Evolutionary conservation across 2,113 vertebrate genomes (phyloP).

Genomic region (Ophthalmotilapia sp.): DNA sequence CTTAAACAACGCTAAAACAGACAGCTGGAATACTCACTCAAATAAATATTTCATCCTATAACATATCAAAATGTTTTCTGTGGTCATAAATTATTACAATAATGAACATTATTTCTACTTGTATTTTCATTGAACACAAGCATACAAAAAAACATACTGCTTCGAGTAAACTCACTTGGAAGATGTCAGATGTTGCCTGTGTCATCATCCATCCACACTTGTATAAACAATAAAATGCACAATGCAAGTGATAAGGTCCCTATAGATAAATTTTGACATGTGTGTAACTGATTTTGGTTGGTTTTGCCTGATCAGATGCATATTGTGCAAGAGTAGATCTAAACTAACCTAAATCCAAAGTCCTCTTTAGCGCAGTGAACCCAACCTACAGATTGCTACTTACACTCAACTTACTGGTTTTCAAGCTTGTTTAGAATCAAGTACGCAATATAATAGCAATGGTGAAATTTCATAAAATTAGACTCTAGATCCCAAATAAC

Average conservation of each 20-base stretch:
- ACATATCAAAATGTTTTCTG: not conserved
- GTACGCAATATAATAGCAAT: not conserved
- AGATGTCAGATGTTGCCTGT: not conserved
- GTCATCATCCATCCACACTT: not conserved
- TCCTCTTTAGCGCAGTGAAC: not conserved
- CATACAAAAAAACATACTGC: not conserved
- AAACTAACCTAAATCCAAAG: not conserved
- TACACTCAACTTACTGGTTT: not conserved
- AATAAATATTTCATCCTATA: not conserved
- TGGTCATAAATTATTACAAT: not conserved
- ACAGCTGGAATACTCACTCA: not conserved
- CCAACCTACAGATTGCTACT: not conserved
- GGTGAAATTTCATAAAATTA: not conserved
- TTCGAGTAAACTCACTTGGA: not conserved
- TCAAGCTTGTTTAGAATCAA: not conserved
- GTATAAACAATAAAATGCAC: not conserved
- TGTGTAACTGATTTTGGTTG: not conserved
- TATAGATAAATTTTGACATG: not conserved
- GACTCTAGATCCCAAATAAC: not conserved
- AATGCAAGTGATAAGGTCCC: not conserved
- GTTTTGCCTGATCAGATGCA: not conserved
- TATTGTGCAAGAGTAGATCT: not conserved
- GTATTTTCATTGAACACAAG: not conserved
- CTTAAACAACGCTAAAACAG: not conserved
- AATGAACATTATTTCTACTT: not conserved